Conservation (phyloP, 1,140 invertebrate species). For the Caerostris darwini region DNA sequence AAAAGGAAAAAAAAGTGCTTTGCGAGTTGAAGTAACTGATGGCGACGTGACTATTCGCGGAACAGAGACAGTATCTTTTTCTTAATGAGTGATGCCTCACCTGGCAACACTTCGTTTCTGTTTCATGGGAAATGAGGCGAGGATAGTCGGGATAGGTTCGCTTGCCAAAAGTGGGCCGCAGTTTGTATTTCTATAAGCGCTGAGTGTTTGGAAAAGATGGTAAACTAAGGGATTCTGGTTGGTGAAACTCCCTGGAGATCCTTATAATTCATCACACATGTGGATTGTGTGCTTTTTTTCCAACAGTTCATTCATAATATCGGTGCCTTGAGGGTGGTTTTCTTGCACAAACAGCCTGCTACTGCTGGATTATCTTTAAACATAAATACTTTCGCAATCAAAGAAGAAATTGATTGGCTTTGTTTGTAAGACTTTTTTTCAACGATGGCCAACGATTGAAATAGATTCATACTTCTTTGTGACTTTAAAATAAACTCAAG, state of each 20-base stretch:
- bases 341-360: no score
- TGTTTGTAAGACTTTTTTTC: no score
- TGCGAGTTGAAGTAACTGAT: constrained; percentile 66
- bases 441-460: no score
- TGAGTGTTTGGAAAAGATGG: constrained; percentile 31
- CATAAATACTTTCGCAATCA: no score
- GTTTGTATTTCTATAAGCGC: constrained; percentile 17
- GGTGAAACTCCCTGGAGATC: background rate
- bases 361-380: no score
- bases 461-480: no score
- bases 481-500: no score
- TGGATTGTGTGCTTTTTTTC: no score
- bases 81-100: constrained; percentile 73
- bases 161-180: constrained; percentile 53
- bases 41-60: constrained; percentile 66
- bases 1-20: constrained; percentile 41
- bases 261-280: background rate
- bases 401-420: no score
- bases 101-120: constrained; percentile 76
- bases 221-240: background rate
- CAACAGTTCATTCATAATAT: no score
- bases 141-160: constrained; percentile 22
- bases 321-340: no score
- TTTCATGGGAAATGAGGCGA: constrained; percentile 76
- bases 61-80: constrained; percentile 74